These are phyloP conservation scores for Heteropelma amictum DNA, from an alignment of 2,888 invertebrate species.

Conservation along the genomic window DNA sequence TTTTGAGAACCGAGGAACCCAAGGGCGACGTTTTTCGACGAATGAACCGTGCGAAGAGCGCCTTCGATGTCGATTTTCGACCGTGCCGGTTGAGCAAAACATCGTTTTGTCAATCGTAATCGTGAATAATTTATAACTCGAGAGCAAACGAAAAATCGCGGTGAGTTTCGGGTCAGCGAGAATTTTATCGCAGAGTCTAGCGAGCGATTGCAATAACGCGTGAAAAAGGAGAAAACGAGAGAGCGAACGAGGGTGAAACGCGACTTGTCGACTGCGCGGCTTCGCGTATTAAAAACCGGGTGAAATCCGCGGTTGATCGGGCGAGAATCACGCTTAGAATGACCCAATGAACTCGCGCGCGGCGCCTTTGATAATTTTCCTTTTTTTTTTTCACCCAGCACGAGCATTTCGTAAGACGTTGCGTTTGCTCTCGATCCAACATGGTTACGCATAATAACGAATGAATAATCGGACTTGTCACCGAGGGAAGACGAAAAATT, in stretches of 20 bases:
- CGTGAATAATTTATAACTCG: background rate
- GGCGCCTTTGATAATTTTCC: conserved; percentile 60
- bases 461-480: conserved; percentile 17
- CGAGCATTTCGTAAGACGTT: conserved; percentile 66
- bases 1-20: background rate
- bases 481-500: background rate
- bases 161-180: background rate
- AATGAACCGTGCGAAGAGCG: too few species aligned
- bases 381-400: conserved; percentile 57
- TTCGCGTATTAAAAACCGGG: background rate
- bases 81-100: background rate
- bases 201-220: background rate
- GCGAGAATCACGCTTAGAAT: conserved; percentile 45
- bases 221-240: background rate
- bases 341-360: conserved; percentile 66
- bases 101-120: background rate
- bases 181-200: background rate
- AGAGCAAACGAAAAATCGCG: background rate
- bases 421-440: conserved; percentile 61
- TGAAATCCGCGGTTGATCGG: conserved; percentile 3
- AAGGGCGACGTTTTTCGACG: background rate
- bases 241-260: conserved; percentile 9
- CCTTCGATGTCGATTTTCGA: too few species aligned
- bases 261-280: conserved; percentile 11
- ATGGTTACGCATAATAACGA: conserved; percentile 15